Evolutionary conservation across 2,797 vertebrate genomes (phyloP).

Genomic region (Urophycis tenuis): DNA sequence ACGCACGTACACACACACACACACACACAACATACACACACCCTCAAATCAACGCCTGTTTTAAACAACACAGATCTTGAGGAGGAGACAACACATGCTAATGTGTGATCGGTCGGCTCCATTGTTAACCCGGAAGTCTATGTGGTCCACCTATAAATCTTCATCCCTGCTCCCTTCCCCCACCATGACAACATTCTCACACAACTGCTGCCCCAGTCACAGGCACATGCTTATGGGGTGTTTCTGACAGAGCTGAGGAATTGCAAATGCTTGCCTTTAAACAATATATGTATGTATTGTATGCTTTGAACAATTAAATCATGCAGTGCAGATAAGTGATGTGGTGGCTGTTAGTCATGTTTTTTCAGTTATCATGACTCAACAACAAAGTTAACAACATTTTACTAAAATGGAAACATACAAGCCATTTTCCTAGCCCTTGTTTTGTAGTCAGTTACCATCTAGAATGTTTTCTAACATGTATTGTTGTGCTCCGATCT

Average conservation of each 20-base stretch:
- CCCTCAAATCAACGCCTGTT: slow-evolving; percentile 1
- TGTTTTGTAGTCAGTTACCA: background rate
- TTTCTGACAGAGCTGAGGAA: slow-evolving; percentile 7
- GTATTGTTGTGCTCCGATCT: background rate
- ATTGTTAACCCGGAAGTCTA: slow-evolving; percentile 36
- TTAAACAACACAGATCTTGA: background rate
- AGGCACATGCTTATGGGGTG: slow-evolving; percentile 22
- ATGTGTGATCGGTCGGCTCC: slow-evolving; percentile 12
- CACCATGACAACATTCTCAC: slow-evolving; percentile 30
- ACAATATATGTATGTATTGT: background rate
- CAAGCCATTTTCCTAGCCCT: background rate
- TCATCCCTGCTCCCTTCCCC: slow-evolving; percentile 24
- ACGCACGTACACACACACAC: background rate
- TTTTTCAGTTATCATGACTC: background rate
- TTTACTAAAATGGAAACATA: background rate
- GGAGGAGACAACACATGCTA: slow-evolving; percentile 22
- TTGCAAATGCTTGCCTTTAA: background rate
- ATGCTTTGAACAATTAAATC: background rate
- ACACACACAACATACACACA: slow-evolving; percentile 4
- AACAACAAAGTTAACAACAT: background rate
- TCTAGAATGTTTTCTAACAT: background rate
- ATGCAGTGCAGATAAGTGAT: background rate
- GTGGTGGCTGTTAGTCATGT: background rate
- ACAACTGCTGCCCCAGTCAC: slow-evolving; percentile 34
- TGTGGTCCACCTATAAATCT: slow-evolving; percentile 42